Conservation (phyloP, 1,140 invertebrate species). For the Cataglyphis hispanica region DNA sequence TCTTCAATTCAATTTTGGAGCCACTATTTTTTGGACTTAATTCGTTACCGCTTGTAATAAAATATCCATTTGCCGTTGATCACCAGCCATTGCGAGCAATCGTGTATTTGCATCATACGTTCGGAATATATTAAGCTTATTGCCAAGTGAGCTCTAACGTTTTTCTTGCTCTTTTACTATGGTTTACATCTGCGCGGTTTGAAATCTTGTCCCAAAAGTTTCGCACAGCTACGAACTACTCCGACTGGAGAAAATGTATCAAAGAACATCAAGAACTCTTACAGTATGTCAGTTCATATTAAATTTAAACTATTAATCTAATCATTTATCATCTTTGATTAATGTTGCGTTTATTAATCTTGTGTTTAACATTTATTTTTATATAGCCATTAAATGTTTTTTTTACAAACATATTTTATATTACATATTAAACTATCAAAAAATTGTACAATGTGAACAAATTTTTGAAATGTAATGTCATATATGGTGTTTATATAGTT, state of each 20-base stretch:
- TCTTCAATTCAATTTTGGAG: slow-evolving; percentile 23
- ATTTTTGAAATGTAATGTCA: too few species aligned
- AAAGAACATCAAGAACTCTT: slow-evolving; percentile 63
- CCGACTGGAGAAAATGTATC: slow-evolving; percentile 25
- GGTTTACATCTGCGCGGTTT: slow-evolving; percentile 68
- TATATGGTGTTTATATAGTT: too few species aligned
- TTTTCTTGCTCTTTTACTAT: slow-evolving; percentile 65
- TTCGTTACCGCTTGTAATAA: slow-evolving; percentile 57
- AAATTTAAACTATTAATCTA: background rate
- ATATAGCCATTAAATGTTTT: too few species aligned
- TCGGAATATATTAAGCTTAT: slow-evolving; percentile 57
- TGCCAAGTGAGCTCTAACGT: slow-evolving; percentile 55
- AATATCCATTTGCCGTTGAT: slow-evolving; percentile 72
- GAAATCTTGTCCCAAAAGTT: slow-evolving; percentile 58
- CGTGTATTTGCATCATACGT: slow-evolving; percentile 63
- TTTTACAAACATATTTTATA: too few species aligned
- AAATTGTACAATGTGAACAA: too few species aligned
- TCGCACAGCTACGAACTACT: slow-evolving; percentile 1
- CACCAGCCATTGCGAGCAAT: background rate
- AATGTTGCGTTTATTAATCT: too few species aligned
- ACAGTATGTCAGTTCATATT: slow-evolving; percentile 31
- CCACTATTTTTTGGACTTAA: slow-evolving; percentile 55
- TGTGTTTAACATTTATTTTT: too few species aligned
- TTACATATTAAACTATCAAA: too few species aligned
- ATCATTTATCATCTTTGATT: background rate